These are phyloP conservation scores for Epizoanthus illoricatus DNA, from an alignment of 92 coral and sea anemone species.

Conservation along the genomic window DNA sequence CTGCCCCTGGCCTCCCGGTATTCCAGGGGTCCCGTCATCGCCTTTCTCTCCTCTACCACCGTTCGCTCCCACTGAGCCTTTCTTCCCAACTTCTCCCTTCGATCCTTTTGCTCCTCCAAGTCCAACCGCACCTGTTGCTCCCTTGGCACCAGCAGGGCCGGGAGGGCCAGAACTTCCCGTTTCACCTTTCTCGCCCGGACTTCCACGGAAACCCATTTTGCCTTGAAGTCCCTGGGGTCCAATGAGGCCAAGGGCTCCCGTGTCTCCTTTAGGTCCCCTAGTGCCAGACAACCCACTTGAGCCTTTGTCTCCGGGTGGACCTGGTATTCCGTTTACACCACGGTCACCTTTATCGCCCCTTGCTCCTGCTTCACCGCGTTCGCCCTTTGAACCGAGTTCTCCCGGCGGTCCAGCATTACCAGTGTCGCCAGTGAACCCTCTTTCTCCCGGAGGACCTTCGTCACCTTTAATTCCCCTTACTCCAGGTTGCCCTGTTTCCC, in stretches of 20 bases:
- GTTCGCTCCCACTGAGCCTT: too few species aligned
- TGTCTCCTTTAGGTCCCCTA: background rate
- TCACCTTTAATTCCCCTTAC: background rate
- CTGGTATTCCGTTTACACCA: background rate
- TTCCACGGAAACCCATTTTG: background rate
- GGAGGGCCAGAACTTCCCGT: background rate
- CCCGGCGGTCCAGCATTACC: conserved; percentile 3
- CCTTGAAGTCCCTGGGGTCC: background rate
- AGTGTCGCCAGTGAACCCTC: background rate
- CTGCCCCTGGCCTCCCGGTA: too few species aligned
- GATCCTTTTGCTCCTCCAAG: background rate
- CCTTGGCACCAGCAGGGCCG: background rate
- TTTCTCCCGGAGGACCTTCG: conserved; percentile 15
- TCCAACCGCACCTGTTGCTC: background rate
- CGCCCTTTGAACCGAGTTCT: background rate
- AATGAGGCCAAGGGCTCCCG: background rate
- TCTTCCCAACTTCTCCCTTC: background rate
- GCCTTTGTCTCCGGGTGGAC: background rate
- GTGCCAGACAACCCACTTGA: too few species aligned
- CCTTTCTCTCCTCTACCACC: too few species aligned
- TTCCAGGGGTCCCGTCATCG: too few species aligned
- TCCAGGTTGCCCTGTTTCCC: conserved; percentile 3
- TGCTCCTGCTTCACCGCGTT: background rate
- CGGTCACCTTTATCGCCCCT: conserved; percentile 8
- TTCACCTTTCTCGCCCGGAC: background rate